phyloP scores from a whole-genome alignment of 2,113 vertebrate species.

The Aspidoscelis tigris region DNA sequence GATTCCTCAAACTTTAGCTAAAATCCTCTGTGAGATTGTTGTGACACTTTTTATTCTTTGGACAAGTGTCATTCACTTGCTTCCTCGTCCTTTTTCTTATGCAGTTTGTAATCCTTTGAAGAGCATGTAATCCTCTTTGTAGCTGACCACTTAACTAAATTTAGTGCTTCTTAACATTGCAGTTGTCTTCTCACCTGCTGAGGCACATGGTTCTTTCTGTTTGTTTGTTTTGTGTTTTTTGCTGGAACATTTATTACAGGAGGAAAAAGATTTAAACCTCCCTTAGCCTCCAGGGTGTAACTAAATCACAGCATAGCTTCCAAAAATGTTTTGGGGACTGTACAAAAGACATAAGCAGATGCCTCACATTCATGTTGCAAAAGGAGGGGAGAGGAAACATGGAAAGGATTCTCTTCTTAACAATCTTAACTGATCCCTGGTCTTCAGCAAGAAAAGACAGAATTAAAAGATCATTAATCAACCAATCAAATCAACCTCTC shows the following conservation, averaged over 20 bases:
- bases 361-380: slow-evolving; percentile 40
- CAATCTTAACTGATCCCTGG: neutral
- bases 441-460: neutral
- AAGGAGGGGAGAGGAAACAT: neutral
- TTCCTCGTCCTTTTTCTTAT: slow-evolving; percentile 32
- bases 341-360: slow-evolving; percentile 53
- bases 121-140: slow-evolving; percentile 56
- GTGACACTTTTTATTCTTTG: slow-evolving; percentile 5
- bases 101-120: slow-evolving; percentile 42
- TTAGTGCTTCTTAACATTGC: slow-evolving; percentile 33
- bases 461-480: slow-evolving; percentile 22
- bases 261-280: slow-evolving; percentile 32
- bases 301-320: slow-evolving; percentile 59
- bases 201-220: neutral
- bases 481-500: neutral
- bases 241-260: neutral
- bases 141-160: slow-evolving; percentile 56
- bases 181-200: slow-evolving; percentile 38
- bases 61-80: slow-evolving; percentile 36
- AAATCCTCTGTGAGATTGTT: slow-evolving; percentile 34
- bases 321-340: slow-evolving; percentile 57
- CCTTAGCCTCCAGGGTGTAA: slow-evolving; percentile 45
- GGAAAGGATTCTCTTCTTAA: neutral
- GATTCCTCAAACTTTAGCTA: slow-evolving; percentile 35
- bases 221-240: neutral